Percentiles rank a stretch among this genome's conserved stretches.
These are phyloP conservation scores for Heteronetta atricapilla DNA, from an alignment of 2,113 vertebrate species.

Conservation along the genomic window DNA sequence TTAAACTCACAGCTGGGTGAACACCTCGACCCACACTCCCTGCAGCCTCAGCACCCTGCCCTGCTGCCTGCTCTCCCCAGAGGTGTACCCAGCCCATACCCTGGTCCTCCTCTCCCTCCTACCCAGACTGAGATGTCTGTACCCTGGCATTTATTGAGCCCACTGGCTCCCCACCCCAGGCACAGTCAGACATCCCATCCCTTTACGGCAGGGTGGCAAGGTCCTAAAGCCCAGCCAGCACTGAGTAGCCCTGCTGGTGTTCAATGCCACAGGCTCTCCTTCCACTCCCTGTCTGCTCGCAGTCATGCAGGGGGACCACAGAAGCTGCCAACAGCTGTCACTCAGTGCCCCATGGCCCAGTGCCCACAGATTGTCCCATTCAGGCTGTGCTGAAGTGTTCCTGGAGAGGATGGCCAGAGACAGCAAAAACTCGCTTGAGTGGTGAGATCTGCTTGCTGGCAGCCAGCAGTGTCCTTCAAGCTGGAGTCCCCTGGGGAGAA, in stretches of 20 bases:
- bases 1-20: background rate
- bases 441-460: background rate
- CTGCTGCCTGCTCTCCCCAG: background rate
- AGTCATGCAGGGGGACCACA: rapidly evolving
- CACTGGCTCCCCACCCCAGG: background rate
- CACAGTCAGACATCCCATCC: background rate
- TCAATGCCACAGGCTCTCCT: background rate
- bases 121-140: background rate
- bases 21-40: background rate
- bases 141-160: background rate
- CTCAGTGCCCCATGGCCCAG: too few species aligned
- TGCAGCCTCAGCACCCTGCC: background rate
- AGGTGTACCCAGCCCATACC: too few species aligned
- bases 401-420: background rate
- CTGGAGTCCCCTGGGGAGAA: background rate
- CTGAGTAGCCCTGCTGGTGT: background rate
- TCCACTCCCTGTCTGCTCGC: background rate
- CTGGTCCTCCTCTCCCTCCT: background rate
- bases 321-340: background rate
- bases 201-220: background rate
- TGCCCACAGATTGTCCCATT: rapidly evolving
- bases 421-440: background rate
- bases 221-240: background rate
- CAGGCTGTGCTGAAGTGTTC: background rate
- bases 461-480: constrained; percentile 10